These are phyloP conservation scores for Chrysocyon brachyurus DNA, from an alignment of 2,797 vertebrate genomes.

Conservation along the genomic window DNA sequence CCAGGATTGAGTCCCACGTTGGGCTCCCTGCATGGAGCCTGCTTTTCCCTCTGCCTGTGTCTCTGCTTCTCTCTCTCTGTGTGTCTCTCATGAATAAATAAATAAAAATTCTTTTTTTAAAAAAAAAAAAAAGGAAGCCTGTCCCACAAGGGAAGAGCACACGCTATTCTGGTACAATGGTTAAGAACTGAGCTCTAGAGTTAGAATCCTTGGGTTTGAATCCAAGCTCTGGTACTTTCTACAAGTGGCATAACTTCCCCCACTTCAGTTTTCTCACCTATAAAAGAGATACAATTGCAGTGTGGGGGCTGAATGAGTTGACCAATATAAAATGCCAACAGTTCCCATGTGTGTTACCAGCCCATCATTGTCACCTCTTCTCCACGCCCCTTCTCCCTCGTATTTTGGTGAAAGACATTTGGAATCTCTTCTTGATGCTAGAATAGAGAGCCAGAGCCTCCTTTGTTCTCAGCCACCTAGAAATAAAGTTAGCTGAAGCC, in stretches of 20 bases:
- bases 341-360: not conserved
- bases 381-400: not conserved
- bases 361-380: not conserved
- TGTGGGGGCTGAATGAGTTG: not conserved
- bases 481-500: slow-evolving; percentile 22
- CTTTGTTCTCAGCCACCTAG: not conserved
- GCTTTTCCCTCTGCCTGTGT: too few relatives aligned
- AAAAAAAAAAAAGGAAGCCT: not conserved
- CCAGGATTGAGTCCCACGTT: too few relatives aligned
- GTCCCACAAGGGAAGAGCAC: not conserved
- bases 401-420: not conserved
- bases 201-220: not conserved
- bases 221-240: not conserved
- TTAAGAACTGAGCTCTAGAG: not conserved
- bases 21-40: too few relatives aligned
- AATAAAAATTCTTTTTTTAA: too few relatives aligned
- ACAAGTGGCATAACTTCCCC: not conserved
- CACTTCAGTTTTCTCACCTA: not conserved
- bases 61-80: too few relatives aligned
- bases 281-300: not conserved
- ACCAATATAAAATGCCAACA: not conserved
- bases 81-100: too few relatives aligned
- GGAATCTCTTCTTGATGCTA: not conserved
- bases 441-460: not conserved
- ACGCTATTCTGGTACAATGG: too few relatives aligned